A percentile compares a stretch with the other conserved stretches of the same genome.
Evolutionary conservation across 2,797 vertebrate species (phyloP).

Genomic region (Hypotaenidia philippensis): DNA sequence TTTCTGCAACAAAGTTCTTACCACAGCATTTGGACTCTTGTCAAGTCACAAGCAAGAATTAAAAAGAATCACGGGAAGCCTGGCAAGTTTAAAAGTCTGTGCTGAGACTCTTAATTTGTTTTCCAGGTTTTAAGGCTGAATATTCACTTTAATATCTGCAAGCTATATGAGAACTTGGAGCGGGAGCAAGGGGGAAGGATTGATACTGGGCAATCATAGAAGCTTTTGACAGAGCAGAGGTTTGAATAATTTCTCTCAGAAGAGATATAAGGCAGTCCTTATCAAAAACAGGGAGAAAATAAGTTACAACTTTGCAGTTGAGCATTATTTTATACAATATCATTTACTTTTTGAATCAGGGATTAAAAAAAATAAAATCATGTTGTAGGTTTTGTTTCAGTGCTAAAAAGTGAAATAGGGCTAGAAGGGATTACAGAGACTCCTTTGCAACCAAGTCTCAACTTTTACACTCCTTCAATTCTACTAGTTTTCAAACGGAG

Average conservation of each 20-base stretch:
- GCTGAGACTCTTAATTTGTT: background rate
- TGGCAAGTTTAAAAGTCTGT: conserved; percentile 3
- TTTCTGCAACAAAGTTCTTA: background rate
- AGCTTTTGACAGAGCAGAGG: background rate
- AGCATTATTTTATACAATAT: background rate
- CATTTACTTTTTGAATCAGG: background rate
- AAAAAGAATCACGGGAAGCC: conserved; percentile 30
- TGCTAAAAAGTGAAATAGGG: background rate
- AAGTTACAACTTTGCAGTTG: background rate
- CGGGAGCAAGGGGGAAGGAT: background rate
- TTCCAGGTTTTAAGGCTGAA: background rate
- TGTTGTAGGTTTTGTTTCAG: background rate
- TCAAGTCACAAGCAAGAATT: background rate
- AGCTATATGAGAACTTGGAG: background rate
- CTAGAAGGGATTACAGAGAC: background rate
- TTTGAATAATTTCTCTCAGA: background rate
- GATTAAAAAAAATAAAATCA: background rate
- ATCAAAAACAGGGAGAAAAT: background rate
- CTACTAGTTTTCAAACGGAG: background rate
- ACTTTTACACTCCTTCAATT: background rate
- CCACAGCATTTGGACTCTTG: background rate
- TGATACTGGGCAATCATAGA: background rate
- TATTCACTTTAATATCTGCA: background rate
- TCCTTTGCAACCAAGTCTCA: background rate
- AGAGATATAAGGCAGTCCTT: background rate